Percentiles rank a stretch among this genome's conserved stretches.
phyloP scores from a whole-genome alignment of 1,140 invertebrate species.

The Rhagoletis pomonella region DNA sequence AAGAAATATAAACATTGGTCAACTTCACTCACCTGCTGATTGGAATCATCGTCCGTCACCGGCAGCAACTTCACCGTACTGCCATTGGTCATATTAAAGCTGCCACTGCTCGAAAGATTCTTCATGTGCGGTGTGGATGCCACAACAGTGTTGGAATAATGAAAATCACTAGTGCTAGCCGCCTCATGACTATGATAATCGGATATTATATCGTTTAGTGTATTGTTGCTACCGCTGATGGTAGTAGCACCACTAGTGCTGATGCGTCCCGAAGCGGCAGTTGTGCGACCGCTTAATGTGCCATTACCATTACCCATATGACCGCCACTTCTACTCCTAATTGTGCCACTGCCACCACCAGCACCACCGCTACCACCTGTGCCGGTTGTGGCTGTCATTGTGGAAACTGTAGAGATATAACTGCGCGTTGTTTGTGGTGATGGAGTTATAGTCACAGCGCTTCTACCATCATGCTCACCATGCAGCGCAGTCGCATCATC shows the following conservation, averaged over 20 bases:
- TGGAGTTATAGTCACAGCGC: slow-evolving; percentile 62
- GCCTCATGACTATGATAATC: slow-evolving; percentile 63
- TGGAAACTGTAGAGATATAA: slow-evolving; percentile 70
- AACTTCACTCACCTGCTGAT: slow-evolving; percentile 69
- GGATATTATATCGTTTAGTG: slow-evolving; percentile 66
- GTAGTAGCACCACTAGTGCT: slow-evolving; percentile 71
- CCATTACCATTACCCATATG: slow-evolving; percentile 65
- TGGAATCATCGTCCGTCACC: slow-evolving; percentile 66
- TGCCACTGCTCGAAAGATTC: slow-evolving; percentile 63
- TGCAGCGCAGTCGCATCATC: not conserved
- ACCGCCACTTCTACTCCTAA: slow-evolving; percentile 46
- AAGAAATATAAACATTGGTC: too few species aligned
- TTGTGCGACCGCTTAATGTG: slow-evolving; percentile 64
- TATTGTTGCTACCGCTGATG: slow-evolving; percentile 71
- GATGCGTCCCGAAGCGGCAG: slow-evolving; percentile 70
- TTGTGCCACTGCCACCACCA: slow-evolving; percentile 29
- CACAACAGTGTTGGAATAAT: slow-evolving; percentile 44
- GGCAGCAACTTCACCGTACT: slow-evolving; percentile 70
- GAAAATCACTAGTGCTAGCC: slow-evolving; percentile 54
- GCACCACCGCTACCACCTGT: slow-evolving; percentile 7
- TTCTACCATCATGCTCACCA: slow-evolving; percentile 34
- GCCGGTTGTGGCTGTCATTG: not conserved
- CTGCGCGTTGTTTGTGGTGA: slow-evolving; percentile 71
- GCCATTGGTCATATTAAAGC: slow-evolving; percentile 66
- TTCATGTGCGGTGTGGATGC: slow-evolving; percentile 60